A percentile compares a stretch with the other conserved stretches of the same genome.
These are phyloP conservation scores for Rhopilema esculentum DNA, from an alignment of 30 jellyfish, hydroid and myxozoan species.

Conservation along the genomic window DNA sequence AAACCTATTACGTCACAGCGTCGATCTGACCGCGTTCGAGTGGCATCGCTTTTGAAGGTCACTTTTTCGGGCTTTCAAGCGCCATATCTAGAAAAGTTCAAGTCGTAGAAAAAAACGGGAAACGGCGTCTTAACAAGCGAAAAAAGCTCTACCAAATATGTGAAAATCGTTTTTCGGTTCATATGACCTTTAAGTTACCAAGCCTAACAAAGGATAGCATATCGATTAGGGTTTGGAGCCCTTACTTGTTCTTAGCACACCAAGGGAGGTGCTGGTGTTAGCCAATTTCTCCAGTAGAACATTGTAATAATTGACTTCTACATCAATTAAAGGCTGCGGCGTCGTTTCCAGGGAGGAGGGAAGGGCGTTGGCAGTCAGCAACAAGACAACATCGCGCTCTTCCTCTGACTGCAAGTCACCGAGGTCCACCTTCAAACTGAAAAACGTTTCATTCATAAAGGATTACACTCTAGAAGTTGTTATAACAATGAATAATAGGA, in stretches of 20 bases:
- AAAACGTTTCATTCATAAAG: not conserved
- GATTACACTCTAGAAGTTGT: not conserved
- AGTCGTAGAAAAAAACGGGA: too few species aligned
- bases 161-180: too few species aligned
- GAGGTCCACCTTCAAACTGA: conserved; percentile 83
- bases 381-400: conserved; percentile 82
- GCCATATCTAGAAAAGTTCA: too few species aligned
- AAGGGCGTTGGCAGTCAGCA: conserved; percentile 66
- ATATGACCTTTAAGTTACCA: too few species aligned
- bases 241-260: conserved; percentile 79
- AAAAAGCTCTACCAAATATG: too few species aligned
- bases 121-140: too few species aligned
- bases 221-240: not conserved
- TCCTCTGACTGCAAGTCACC: conserved; percentile 95
- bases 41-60: too few species aligned
- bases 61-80: too few species aligned
- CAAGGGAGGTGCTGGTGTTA: conserved; percentile 12
- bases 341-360: conserved; percentile 57
- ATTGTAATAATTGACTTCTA: conserved; percentile 71
- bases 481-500: too few species aligned
- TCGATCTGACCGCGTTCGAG: too few species aligned
- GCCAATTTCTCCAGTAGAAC: conserved; percentile 56
- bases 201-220: too few species aligned
- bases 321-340: conserved; percentile 78
- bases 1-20: too few species aligned